Evolutionary conservation across 2,113 vertebrate species (phyloP), one percentile per base, ranked within the genome.

Genomic region (Gambusia holbrooki): DNA sequence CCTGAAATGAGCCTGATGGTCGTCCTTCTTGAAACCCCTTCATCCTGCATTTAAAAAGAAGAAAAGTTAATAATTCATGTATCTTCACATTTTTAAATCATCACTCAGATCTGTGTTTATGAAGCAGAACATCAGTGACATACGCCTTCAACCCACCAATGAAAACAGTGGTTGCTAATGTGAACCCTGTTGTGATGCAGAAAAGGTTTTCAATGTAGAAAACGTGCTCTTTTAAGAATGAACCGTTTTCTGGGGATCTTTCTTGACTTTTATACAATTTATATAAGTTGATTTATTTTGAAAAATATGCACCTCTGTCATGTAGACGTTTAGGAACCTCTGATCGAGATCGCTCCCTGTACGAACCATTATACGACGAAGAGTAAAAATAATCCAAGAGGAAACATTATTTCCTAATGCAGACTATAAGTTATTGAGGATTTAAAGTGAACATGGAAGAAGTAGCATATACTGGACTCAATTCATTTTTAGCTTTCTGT

Each of bases 171-270:
- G 85, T 71, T 83, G 74, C 83, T 73, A 79, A 84, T 85, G 80
- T 84, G 68, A 86, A 79, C 69, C 70, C 73, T 86, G 88, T 88
- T 85, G 84, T 87, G 86, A 81, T 89, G 87, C 82, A 89, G 84
- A 87, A 69, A 51, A 82, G 73, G 33, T 74, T 67, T 71, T 84
- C 71, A 76, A 65, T 27, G 65, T 71, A 54, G 80, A 79, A 64
- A 42, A 51, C n/a, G 30, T 62, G 70, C 74, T 87, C 84, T 86
- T 90, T 87, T 77, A 74, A 72, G 81, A 77, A 51, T 13, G 19
- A 74, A 82, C 66, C 61, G 62, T 37, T 74, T 72, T 68, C 22
- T 62, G 33, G 58, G 28, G 74, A 77, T 83, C 32, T 74, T 69
- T 72, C 19, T 27, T 22, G 9, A 62, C 42, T 28, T 15, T 29